A percentile compares a stretch with the other conserved stretches of the same genome.
These are phyloP conservation scores for Bombus cullumanus DNA, from an alignment of 1,140 invertebrate species.

Conservation along the genomic window DNA sequence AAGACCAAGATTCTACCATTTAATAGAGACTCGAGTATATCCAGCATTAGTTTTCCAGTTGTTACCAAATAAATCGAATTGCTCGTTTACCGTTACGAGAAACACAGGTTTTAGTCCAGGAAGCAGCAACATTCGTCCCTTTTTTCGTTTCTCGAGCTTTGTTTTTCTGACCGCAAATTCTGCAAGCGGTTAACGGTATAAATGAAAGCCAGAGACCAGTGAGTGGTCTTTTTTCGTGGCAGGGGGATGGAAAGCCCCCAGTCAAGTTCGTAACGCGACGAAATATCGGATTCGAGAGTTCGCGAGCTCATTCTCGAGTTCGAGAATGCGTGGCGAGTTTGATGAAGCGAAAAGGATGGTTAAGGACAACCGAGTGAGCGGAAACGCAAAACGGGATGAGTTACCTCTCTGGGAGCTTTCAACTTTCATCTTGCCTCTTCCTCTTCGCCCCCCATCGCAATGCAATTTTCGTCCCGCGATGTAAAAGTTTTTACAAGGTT, in stretches of 20 bases:
- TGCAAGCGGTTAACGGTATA: constrained; percentile 46
- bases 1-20: neutral
- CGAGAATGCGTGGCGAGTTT: constrained; percentile 43
- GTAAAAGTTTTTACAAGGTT: constrained; percentile 74
- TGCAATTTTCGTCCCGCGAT: constrained; percentile 68
- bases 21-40: neutral
- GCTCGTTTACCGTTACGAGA: neutral
- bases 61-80: neutral
- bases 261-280: constrained; percentile 63
- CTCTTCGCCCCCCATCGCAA: constrained; percentile 17
- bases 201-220: constrained; percentile 23
- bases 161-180: constrained; percentile 36
- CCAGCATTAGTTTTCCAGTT: neutral
- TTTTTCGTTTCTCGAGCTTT: neutral
- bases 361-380: constrained; percentile 58
- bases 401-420: constrained; percentile 55
- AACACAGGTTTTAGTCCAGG: neutral
- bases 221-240: neutral
- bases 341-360: constrained; percentile 60
- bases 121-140: neutral
- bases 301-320: constrained; percentile 62
- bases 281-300: constrained; percentile 66
- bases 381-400: constrained; percentile 57
- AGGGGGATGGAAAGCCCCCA: constrained; percentile 19
- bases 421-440: constrained; percentile 15